These are phyloP conservation scores for Lasioglossum albipes DNA, from an alignment of 1,140 invertebrate genomes.

Conservation along the genomic window DNA sequence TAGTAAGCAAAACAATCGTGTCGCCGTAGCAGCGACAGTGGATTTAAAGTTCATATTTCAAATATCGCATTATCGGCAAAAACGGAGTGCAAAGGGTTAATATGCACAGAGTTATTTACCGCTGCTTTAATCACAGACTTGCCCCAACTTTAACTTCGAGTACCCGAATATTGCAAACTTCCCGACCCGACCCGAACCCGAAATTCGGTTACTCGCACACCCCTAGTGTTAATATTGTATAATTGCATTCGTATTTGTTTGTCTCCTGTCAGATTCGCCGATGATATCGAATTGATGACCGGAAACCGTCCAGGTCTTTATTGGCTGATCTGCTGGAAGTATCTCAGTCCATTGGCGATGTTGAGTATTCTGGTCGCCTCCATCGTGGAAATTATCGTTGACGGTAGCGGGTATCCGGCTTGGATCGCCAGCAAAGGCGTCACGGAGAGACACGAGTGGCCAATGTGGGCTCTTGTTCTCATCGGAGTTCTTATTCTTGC, in stretches of 20 bases:
- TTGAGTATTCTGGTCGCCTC: constrained; percentile 91
- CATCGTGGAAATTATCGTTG: constrained; percentile 89
- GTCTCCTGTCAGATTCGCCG: constrained; percentile 86
- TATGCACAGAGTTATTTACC: too few species aligned
- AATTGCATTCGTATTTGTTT: neutral
- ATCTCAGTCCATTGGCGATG: constrained; percentile 94
- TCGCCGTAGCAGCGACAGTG: too few species aligned
- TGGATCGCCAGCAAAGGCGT: constrained; percentile 89
- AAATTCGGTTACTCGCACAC: too few species aligned
- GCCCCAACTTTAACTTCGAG: too few species aligned
- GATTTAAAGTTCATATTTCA: too few species aligned
- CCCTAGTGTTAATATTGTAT: too few species aligned
- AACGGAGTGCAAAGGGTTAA: too few species aligned
- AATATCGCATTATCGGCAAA: too few species aligned
- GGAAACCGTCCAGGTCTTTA: constrained; percentile 91
- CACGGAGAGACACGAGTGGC: constrained; percentile 89
- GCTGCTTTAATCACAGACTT: too few species aligned
- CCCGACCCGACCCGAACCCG: too few species aligned
- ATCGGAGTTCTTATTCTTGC: constrained; percentile 88
- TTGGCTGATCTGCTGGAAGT: constrained; percentile 97
- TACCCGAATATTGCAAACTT: too few species aligned
- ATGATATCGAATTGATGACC: constrained; percentile 97
- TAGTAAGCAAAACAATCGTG: too few species aligned
- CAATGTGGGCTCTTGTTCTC: constrained; percentile 87
- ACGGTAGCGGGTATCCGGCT: constrained; percentile 91